Evolutionary conservation across 2,888 invertebrate genomes (phyloP), one percentile per base, ranked within the genome.

Genomic region (Petrolisthes cinctipes): DNA sequence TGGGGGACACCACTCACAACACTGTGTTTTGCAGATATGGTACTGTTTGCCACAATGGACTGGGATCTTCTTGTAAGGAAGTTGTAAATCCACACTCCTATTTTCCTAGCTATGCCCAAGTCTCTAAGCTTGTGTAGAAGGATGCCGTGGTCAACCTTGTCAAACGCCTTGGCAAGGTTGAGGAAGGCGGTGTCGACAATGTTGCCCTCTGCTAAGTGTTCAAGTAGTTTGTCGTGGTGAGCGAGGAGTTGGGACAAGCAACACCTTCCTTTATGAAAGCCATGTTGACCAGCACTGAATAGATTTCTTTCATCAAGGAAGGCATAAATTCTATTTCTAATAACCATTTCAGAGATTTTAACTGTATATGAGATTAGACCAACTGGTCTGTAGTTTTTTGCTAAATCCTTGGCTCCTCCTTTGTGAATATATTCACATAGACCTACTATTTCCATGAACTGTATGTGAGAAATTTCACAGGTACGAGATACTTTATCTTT

Each of bases 11-110:
- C n/a, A n/a, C n/a, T n/a, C n/a, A n/a, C n/a, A n/a, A n/a, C n/a
- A 53, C 78, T 78, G 53, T 80, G 80, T 6, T 82, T 54, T 66
- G 54, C 53, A 9, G 68, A 82, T 14, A 14, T 82, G 23, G 17
- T 53, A 5, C 68, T 68, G 37, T 82, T 82, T 68, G 73, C 73
- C 37, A 57, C 14, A 51, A 68, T 57, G 51, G 71, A 17, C 68
- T 66, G 82, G 17, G 23, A 9, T 73, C 82, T 82, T 82, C 61
- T 23, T 82, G 82, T 82, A n/a, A 82, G 82, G 82, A 82, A 82
- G 82, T 82, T 68, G 17, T 4, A 54, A 5, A 82, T 54, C 82
- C 68, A 82, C 73, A 66, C n/a, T 23, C 82, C 68, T 7, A 82
- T n/a, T 82, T 68, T 82, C 57, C 73, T 68, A 11, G 53, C 5